Conservation (phyloP, 1,140 invertebrate genomes). For the Saccostrea echinata region DNA sequence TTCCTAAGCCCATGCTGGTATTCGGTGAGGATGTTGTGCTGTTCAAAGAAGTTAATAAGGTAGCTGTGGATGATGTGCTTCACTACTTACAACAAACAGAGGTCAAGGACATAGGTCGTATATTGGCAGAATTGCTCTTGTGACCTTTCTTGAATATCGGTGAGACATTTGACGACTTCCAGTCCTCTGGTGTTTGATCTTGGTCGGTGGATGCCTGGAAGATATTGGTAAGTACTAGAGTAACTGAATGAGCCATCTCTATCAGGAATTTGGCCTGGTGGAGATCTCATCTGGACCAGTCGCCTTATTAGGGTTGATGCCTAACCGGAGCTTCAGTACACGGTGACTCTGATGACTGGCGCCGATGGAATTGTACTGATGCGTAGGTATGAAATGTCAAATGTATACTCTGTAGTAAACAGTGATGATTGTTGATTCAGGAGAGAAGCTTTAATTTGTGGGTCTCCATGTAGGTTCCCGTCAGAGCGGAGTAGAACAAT, state of each 20-base stretch:
- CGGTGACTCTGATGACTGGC: not conserved
- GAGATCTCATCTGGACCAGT: constrained; percentile 52
- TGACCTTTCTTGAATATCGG: no score
- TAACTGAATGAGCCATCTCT: constrained; percentile 31
- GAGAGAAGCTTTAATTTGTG: constrained; percentile 18
- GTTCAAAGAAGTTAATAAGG: no score
- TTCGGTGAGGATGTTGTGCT: no score
- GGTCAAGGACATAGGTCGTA: no score
- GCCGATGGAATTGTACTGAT: constrained; percentile 16
- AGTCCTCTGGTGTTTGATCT: no score
- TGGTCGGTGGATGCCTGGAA: constrained; percentile 47
- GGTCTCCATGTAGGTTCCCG: constrained; percentile 30
- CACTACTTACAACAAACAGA: no score
- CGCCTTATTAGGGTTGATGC: no score
- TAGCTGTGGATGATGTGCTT: no score
- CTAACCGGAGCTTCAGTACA: constrained; percentile 5
- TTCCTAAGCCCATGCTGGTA: no score
- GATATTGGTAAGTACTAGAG: constrained; percentile 39
- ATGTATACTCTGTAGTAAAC: constrained; percentile 17
- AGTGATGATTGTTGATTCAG: no score
- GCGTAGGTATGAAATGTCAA: not conserved
- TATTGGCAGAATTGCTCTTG: no score
- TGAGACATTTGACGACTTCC: no score
- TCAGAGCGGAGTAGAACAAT: constrained; percentile 12
- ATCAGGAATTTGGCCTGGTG: constrained; percentile 37